Evolutionary conservation across 2,797 vertebrate genomes (phyloP).

Genomic region (Catostomus latipinnis): DNA sequence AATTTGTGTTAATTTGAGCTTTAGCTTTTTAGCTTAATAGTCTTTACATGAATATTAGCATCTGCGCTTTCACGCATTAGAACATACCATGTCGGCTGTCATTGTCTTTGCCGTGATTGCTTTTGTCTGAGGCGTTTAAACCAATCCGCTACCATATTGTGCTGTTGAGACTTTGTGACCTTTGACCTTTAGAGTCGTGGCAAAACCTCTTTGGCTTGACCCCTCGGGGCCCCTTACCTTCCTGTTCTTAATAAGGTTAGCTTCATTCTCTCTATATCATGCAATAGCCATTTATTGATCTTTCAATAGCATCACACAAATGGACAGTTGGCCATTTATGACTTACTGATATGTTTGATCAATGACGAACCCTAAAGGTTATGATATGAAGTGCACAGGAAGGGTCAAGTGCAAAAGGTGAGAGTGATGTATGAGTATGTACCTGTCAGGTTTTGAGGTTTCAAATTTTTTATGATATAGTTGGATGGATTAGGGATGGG

Average conservation of each 20-base stretch:
- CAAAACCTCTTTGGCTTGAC: conserved; percentile 48
- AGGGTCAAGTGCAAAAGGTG: conserved; percentile 27
- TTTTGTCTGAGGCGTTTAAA: conserved; percentile 47
- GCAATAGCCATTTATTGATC: conserved; percentile 51
- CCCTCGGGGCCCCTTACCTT: conserved; percentile 38
- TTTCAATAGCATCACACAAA: conserved; percentile 6
- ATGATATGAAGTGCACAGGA: not conserved
- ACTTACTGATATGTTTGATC: conserved; percentile 13
- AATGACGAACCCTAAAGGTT: not conserved
- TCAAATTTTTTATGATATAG: not conserved
- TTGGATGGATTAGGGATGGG: not conserved
- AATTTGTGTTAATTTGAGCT: too few relatives aligned
- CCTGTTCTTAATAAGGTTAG: conserved; percentile 48
- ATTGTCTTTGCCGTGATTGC: conserved; percentile 43
- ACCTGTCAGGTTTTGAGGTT: not conserved
- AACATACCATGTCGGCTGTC: not conserved
- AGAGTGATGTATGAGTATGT: not conserved
- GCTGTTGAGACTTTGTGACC: conserved; percentile 65
- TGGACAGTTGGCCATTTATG: conserved; percentile 10
- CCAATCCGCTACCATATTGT: conserved; percentile 61
- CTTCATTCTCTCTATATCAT: conserved; percentile 42
- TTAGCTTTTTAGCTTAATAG: too few relatives aligned
- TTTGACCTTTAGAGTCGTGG: conserved; percentile 62
- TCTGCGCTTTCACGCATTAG: too few relatives aligned
- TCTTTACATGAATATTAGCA: too few relatives aligned